Base-by-base conservation (phyloP, 92 coral and sea anemone genomes). In the Actinostola sp. region DNA sequence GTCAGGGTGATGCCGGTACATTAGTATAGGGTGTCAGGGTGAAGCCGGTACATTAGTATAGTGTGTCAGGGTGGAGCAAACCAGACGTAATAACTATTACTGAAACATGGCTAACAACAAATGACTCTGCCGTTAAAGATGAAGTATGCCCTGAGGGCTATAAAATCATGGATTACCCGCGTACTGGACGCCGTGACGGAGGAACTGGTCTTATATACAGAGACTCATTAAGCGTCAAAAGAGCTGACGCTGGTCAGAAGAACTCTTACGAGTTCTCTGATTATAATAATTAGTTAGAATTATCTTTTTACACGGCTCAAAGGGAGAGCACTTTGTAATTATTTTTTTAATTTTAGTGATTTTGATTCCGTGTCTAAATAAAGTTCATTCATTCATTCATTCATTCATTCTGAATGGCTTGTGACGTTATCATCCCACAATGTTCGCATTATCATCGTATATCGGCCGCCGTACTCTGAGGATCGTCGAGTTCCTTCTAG, bases 401-500 rank as follows among this genome's bases (percentile, higher is more conserved):
- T n/a, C n/a, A n/a, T n/a, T n/a, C n/a, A n/a, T 9, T 78, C 83
- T 8, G 84, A 79, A 35, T 79, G 78, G 72, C 52, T 61, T 19
- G 54, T 63, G 30, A 60, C 61, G 60, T 24, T 36, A 50, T 43
- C 83, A 43, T 34, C 75, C 1, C 74, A 77, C 64, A 77, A 66
- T 55, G 36, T 77, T 26, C 84, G 77, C 19, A 14, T 61, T 7
- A 11, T 33, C 23, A 58, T 77, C 27, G 36, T 67, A 36, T 81
- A 81, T 51, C 67, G 80, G 16, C 86, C 86, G 27, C 79, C 85
- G 48, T 70, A 79, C 51, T 79, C 78, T n/a, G 71, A 50, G 0
- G 69, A 65, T 31, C 86, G 65, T 65, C 55, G 35, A 33, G 81
- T 81, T 24, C 38, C 86, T 13, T 72, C 34, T 51, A 81, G 63